phyloP scores from a whole-genome alignment of 2,888 invertebrate species.

The Lycophotia porphyrea region DNA sequence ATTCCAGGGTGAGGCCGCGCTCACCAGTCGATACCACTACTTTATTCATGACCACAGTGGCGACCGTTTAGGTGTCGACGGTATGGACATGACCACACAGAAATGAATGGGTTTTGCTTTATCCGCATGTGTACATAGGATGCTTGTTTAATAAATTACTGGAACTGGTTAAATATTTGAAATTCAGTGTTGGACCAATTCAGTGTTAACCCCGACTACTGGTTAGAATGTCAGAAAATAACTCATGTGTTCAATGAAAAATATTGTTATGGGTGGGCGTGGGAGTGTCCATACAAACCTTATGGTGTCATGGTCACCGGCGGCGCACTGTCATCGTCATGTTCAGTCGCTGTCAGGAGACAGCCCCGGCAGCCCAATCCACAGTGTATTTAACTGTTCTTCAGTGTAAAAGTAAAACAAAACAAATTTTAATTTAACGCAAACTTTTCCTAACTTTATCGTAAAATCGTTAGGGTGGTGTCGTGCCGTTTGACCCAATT shows the following conservation, averaged over 20 bases:
- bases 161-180: slow-evolving; percentile 25
- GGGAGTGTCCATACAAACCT: slow-evolving; percentile 76
- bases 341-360: slow-evolving; percentile 76
- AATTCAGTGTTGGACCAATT: background rate
- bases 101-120: slow-evolving; percentile 59
- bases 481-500: slow-evolving; percentile 68
- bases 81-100: slow-evolving; percentile 74
- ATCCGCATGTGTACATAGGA: slow-evolving; percentile 37
- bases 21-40: slow-evolving; percentile 86
- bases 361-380: slow-evolving; percentile 58
- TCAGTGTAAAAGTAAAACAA: slow-evolving; percentile 50
- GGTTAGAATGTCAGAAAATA: slow-evolving; percentile 25
- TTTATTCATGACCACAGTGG: slow-evolving; percentile 87
- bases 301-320: slow-evolving; percentile 74
- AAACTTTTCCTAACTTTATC: slow-evolving; percentile 58
- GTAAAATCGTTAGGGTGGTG: slow-evolving; percentile 50
- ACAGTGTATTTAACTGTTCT: slow-evolving; percentile 59
- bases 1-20: slow-evolving; percentile 82
- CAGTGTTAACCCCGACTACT: background rate
- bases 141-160: slow-evolving; percentile 29
- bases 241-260: slow-evolving; percentile 10
- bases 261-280: slow-evolving; percentile 44
- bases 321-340: slow-evolving; percentile 69
- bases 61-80: slow-evolving; percentile 79
- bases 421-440: slow-evolving; percentile 47